A percentile compares a stretch with the other conserved stretches of the same genome.
Evolutionary conservation across 1,140 invertebrate species (phyloP).

Genomic region (Danaus plexippus): DNA sequence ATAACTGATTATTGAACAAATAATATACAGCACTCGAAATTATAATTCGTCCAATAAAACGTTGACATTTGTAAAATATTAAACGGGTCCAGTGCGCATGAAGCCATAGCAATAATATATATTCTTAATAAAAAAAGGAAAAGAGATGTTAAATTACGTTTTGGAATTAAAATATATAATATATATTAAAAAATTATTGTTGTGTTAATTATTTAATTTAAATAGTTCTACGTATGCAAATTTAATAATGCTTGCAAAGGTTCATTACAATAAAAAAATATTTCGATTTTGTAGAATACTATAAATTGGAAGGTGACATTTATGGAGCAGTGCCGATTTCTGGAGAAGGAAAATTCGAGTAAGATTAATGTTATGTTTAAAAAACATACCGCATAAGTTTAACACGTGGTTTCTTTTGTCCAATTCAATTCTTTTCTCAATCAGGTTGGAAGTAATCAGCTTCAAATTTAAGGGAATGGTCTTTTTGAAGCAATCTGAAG

Average conservation of each 20-base stretch:
- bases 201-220: too few species aligned
- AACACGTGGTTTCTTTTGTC: conserved; percentile 10
- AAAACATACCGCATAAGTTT: neutral
- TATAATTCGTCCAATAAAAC: too few species aligned
- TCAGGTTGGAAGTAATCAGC: conserved; percentile 30
- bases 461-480: conserved; percentile 31
- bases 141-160: too few species aligned
- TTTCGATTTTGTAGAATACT: conserved; percentile 37
- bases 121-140: too few species aligned
- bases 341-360: conserved; percentile 45
- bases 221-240: neutral
- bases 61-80: too few species aligned
- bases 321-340: conserved; percentile 37
- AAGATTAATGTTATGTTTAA: conserved; percentile 17
- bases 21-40: too few species aligned
- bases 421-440: neutral
- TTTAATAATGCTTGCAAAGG: neutral
- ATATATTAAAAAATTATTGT: too few species aligned
- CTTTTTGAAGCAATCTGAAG: conserved; percentile 30
- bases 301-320: conserved; percentile 43
- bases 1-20: too few species aligned
- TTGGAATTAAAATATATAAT: too few species aligned
- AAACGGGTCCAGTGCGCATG: too few species aligned
- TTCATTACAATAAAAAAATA: neutral
- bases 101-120: too few species aligned